phyloP scores from a whole-genome alignment of 2,888 invertebrate genomes.

The Mimachlamys varia region DNA sequence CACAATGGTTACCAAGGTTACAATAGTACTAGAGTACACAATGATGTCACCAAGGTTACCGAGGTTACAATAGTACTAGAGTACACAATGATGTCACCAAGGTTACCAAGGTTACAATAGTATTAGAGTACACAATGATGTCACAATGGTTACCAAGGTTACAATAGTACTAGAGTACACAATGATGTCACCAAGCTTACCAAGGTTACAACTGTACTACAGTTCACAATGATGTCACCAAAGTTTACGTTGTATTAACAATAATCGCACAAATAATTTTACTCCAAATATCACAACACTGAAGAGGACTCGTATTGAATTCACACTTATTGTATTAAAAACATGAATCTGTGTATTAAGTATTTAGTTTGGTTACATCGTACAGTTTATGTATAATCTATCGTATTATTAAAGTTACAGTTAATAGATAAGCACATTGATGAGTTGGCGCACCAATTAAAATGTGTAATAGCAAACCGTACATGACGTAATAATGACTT shows the following conservation, averaged over 20 bases:
- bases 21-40: conserved; percentile 15
- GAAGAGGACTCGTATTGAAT: neutral
- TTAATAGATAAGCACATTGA: no score
- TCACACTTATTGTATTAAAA: no score
- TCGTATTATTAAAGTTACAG: no score
- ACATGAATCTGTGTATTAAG: no score
- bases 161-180: neutral
- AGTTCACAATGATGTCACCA: conserved; percentile 15
- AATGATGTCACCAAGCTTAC: neutral
- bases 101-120: neutral
- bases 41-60: neutral
- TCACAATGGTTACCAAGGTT: no score
- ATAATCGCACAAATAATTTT: no score
- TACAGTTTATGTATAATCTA: no score
- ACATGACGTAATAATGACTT: no score
- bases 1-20: conserved; percentile 24
- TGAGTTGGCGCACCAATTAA: no score
- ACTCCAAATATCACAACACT: neutral
- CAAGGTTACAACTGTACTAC: neutral
- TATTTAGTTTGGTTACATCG: no score
- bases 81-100: neutral
- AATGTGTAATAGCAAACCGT: no score
- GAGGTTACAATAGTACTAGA: no score
- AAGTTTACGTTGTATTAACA: neutral
- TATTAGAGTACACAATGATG: conserved; percentile 28